These are phyloP conservation scores for Timandra comae DNA, from an alignment of 2,888 invertebrate genomes.

Conservation along the genomic window DNA sequence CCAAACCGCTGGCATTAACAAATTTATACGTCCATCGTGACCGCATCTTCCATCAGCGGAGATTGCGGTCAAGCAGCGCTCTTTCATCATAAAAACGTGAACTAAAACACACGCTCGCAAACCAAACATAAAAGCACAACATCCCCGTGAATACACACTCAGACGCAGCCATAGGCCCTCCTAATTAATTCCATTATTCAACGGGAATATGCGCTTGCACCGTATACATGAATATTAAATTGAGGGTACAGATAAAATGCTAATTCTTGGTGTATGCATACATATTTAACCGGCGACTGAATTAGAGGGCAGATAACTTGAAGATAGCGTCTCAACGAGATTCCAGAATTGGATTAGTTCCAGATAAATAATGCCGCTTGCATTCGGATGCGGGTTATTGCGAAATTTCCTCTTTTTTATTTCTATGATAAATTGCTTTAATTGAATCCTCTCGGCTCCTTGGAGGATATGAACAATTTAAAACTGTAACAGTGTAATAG, in stretches of 20 bases:
- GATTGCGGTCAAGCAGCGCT: not conserved
- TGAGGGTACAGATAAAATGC: constrained; percentile 67
- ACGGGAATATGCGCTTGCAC: constrained; percentile 52
- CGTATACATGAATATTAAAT: constrained; percentile 70
- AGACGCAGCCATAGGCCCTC: constrained; percentile 19
- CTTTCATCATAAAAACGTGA: constrained; percentile 1
- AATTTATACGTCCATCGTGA: no score
- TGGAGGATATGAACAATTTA: no score
- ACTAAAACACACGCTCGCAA: constrained; percentile 3
- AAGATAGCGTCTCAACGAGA: constrained; percentile 21
- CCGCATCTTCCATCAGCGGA: no score
- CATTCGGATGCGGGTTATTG: no score
- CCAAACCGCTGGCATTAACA: no score
- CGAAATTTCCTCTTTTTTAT: not conserved
- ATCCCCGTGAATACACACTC: constrained; percentile 12
- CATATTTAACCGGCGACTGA: constrained; percentile 55
- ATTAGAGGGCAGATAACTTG: constrained; percentile 47
- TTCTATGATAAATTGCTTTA: not conserved
- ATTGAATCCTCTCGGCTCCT: not conserved
- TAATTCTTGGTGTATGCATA: constrained; percentile 56
- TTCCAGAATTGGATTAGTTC: constrained; percentile 38
- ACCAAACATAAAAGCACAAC: constrained; percentile 9
- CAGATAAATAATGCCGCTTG: constrained; percentile 25
- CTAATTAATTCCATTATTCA: constrained; percentile 62
- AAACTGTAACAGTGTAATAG: no score